Evolutionary conservation across 2,888 invertebrate species (phyloP).

Genomic region (Plebejus melissa): DNA sequence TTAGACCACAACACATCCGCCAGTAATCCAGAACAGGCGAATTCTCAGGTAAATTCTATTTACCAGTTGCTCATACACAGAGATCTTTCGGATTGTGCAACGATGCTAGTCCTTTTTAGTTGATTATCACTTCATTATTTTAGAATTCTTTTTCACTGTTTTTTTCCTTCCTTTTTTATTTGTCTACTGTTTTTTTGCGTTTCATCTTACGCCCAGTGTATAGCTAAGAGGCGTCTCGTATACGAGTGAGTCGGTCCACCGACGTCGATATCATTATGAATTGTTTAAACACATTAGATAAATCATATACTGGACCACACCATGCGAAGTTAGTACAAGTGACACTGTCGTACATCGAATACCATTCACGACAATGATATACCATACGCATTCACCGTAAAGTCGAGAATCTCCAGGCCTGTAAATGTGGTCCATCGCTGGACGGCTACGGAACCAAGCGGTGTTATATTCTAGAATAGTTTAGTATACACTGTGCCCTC

Average conservation of each 20-base stretch:
- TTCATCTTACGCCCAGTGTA: slow-evolving; percentile 68
- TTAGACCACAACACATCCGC: slow-evolving; percentile 92
- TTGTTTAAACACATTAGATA: slow-evolving; percentile 66
- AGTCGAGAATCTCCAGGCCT: slow-evolving; percentile 63
- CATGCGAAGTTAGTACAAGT: slow-evolving; percentile 71
- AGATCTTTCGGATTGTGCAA: slow-evolving; percentile 75
- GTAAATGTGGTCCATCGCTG: slow-evolving; percentile 66
- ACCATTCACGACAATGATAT: slow-evolving; percentile 33
- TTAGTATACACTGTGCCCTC: background rate
- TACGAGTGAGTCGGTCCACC: slow-evolving; percentile 47
- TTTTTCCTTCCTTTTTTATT: slow-evolving; percentile 57
- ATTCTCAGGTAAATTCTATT: slow-evolving; percentile 81
- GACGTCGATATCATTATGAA: slow-evolving; percentile 40
- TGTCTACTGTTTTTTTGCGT: slow-evolving; percentile 56
- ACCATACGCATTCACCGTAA: slow-evolving; percentile 58
- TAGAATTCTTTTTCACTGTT: slow-evolving; percentile 69
- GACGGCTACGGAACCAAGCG: slow-evolving; percentile 52
- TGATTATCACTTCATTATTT: slow-evolving; percentile 72
- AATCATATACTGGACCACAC: slow-evolving; percentile 67
- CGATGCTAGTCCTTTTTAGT: slow-evolving; percentile 71
- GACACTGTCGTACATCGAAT: slow-evolving; percentile 73
- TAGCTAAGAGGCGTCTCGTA: slow-evolving; percentile 50
- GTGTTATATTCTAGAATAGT: background rate
- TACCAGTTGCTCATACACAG: slow-evolving; percentile 74
- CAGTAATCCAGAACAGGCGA: slow-evolving; percentile 85